Percentiles rank a stretch among this genome's conserved stretches.
These are phyloP conservation scores for Battus philenor DNA, from an alignment of 1,140 invertebrate species.

Conservation along the genomic window DNA sequence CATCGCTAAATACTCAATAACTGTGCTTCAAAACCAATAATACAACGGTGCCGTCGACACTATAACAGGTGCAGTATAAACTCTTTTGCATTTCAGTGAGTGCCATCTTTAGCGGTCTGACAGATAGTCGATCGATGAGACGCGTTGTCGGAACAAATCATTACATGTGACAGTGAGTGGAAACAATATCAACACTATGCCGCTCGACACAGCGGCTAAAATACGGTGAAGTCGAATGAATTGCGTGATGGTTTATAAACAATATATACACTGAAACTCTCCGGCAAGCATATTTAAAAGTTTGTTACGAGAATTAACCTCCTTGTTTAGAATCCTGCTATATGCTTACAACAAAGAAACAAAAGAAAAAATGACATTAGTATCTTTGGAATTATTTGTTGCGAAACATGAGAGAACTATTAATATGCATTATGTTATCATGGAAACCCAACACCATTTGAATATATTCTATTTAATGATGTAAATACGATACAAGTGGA, in stretches of 20 bases:
- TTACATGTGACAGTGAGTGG: constrained; percentile 83
- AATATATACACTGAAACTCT: constrained; percentile 55
- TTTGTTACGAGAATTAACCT: constrained; percentile 70
- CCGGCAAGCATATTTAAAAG: constrained; percentile 68
- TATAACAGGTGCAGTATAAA: constrained; percentile 78
- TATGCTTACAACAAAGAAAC: constrained; percentile 67
- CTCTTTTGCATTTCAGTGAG: constrained; percentile 78
- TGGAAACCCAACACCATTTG: constrained; percentile 41
- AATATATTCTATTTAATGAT: not conserved
- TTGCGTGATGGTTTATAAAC: constrained; percentile 39
- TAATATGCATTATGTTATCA: not conserved
- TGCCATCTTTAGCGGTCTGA: constrained; percentile 69
- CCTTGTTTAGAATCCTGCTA: constrained; percentile 73
- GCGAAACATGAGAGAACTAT: constrained; percentile 3
- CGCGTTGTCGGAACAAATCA: constrained; percentile 75
- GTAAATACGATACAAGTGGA: constrained; percentile 3
- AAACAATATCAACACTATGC: constrained; percentile 51
- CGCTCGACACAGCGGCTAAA: constrained; percentile 35
- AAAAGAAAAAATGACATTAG: constrained; percentile 73
- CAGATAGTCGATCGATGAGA: constrained; percentile 32
- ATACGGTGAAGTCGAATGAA: constrained; percentile 45
- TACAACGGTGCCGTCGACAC: constrained; percentile 79
- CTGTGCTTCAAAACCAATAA: constrained; percentile 78
- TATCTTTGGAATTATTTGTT: constrained; percentile 47
- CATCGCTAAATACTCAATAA: constrained; percentile 76